Conservation (phyloP, 2,797 vertebrate genomes). For the Sebastes elongatus region DNA sequence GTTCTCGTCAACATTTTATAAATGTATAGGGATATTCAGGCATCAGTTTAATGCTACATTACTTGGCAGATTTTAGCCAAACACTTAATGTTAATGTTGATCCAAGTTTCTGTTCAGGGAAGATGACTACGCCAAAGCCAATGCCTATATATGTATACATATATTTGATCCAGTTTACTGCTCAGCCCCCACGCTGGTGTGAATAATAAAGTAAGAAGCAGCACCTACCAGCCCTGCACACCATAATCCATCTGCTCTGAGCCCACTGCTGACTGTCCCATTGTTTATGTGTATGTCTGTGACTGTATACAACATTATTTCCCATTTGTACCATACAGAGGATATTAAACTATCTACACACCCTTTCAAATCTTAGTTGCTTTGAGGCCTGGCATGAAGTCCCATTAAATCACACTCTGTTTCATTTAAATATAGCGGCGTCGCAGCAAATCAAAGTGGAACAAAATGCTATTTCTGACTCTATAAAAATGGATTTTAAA, state of each 20-base stretch:
- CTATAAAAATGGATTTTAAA: constrained; percentile 6
- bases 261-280: constrained; percentile 4
- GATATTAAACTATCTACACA: constrained; percentile 24
- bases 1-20: background rate
- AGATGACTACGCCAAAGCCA: background rate
- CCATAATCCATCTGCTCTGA: constrained; percentile 30
- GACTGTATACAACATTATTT: constrained; percentile 24
- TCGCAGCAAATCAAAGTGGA: background rate
- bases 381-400: constrained; percentile 11
- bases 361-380: constrained; percentile 17
- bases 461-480: constrained; percentile 6
- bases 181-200: constrained; percentile 24
- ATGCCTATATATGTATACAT: background rate
- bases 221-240: constrained; percentile 17
- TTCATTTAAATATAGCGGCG: constrained; percentile 25
- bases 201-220: constrained; percentile 30
- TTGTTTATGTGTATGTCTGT: constrained; percentile 16
- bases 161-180: constrained; percentile 3
- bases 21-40: background rate
- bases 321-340: constrained; percentile 30
- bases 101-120: background rate
- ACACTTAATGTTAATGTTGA: background rate
- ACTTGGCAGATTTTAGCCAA: background rate
- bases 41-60: background rate
- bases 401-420: constrained; percentile 26